Evolutionary conservation across 1,140 invertebrate genomes (phyloP).

Genomic region (Callitettix versicolor): DNA sequence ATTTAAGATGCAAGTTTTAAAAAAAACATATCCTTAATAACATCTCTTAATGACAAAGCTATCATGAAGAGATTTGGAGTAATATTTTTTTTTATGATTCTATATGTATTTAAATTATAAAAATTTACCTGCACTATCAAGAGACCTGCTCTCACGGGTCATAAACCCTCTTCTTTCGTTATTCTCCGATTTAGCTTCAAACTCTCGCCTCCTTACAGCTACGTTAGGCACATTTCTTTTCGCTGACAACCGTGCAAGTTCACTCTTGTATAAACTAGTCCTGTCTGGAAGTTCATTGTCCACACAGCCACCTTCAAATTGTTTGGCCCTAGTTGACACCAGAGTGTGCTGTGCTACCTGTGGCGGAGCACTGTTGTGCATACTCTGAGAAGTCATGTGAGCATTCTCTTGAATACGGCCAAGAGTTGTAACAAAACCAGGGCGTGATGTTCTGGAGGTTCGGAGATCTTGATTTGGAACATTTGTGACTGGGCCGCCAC

Average conservation of each 20-base stretch:
- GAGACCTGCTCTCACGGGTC: slow-evolving; percentile 32
- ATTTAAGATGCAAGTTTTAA: no score
- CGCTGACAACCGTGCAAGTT: slow-evolving; percentile 54
- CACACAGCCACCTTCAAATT: slow-evolving; percentile 52
- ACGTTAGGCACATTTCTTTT: slow-evolving; percentile 63
- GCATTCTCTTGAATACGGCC: slow-evolving; percentile 20
- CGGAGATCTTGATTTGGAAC: slow-evolving; percentile 3
- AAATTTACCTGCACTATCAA: slow-evolving; percentile 36
- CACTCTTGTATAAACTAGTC: slow-evolving; percentile 58
- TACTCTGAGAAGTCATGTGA: no score
- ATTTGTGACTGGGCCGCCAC: slow-evolving; percentile 20
- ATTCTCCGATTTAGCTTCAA: slow-evolving; percentile 42
- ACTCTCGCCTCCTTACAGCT: slow-evolving; percentile 58
- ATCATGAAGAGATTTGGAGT: no score
- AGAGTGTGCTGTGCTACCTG: slow-evolving; percentile 28
- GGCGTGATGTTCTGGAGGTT: background rate
- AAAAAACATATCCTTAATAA: no score
- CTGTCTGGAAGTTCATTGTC: slow-evolving; percentile 43
- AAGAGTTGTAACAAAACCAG: slow-evolving; percentile 12
- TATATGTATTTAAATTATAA: no score
- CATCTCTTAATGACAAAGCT: no score
- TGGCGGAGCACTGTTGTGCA: no score
- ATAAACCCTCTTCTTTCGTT: slow-evolving; percentile 24
- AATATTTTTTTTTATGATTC: no score
- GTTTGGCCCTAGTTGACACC: slow-evolving; percentile 56